Base-by-base conservation (phyloP, 2,888 invertebrate species). In the Athripsodes cinereus region DNA sequence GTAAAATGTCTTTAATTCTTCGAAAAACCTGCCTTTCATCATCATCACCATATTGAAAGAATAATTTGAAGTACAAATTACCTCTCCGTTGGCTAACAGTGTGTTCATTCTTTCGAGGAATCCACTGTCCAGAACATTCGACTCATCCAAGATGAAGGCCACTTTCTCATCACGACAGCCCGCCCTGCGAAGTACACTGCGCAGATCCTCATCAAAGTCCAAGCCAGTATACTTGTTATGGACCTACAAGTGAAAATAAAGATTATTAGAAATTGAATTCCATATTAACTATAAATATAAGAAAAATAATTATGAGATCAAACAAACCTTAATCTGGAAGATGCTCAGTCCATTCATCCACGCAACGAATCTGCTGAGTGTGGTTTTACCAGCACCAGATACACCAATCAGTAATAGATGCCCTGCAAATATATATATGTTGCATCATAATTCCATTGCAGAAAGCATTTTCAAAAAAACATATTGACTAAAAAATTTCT, bases 331-430 rank as follows among this genome's bases (percentile, higher is more conserved):
- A 66, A 99, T 97, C 81, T 99, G 98, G 86, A 98, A 99, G 60
- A 99, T 96, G 65, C 93, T 94, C 35, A 99, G 82, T 6, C 99
- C 99, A 73, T 99, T 99, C 92, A 99, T 96, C 97, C 99, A 99
- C 52, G 99, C 99, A 31, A 99, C 99, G 74, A 99, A 99, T 65
- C 99, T 84, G 22, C 98, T 98, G 66, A 99, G 83, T 10, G 99
- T 99, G 1, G 99, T 99, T 79, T 99, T 99, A 65, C 99, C 99
- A 64, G 98, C 96, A 49, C 99, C 99, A 53, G 97, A 97, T 5
- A 98, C 98, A 65, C 99, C 99, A 69, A 99, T 99, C 6, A 99
- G 82, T 67, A 99, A 76, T 66, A 99, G 75, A 76, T 99, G 99
- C 57, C 99, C 64, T 64, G 54, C 13, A 56, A 60, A 56, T 8